Conservation (phyloP, 1,140 invertebrate species). For the Heliconius congener region DNA sequence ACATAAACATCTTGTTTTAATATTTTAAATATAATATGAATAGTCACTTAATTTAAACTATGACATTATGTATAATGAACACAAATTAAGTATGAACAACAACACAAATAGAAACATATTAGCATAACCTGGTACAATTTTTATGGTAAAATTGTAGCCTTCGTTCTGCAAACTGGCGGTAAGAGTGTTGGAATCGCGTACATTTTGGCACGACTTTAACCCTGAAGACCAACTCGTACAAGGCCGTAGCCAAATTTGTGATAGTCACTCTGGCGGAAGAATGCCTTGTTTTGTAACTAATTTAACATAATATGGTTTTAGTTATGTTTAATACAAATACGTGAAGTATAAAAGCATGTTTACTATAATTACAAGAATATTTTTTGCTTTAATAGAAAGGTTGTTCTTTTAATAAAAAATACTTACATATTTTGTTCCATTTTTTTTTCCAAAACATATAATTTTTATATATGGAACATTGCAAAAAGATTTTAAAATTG, state of each 20-base stretch:
- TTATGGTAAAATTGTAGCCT: constrained; percentile 42
- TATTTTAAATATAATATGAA: no score
- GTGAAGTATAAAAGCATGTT: no score
- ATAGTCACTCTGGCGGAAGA: constrained; percentile 43
- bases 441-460: no score
- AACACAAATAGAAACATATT: constrained; percentile 38
- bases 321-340: no score
- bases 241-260: constrained; percentile 54
- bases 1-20: no score
- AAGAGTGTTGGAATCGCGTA: constrained; percentile 46
- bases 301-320: background rate
- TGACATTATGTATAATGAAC: background rate
- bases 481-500: background rate
- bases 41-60: background rate
- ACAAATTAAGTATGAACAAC: background rate
- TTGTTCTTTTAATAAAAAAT: no score
- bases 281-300: background rate
- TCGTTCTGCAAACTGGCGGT: constrained; percentile 40
- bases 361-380: no score
- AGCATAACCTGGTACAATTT: constrained; percentile 47
- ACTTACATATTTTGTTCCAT: no score
- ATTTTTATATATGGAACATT: background rate
- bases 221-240: constrained; percentile 44
- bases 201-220: constrained; percentile 54
- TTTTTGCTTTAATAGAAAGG: no score